These are phyloP conservation scores for Xylocampa areola DNA, from an alignment of 2,888 invertebrate species.

Conservation along the genomic window DNA sequence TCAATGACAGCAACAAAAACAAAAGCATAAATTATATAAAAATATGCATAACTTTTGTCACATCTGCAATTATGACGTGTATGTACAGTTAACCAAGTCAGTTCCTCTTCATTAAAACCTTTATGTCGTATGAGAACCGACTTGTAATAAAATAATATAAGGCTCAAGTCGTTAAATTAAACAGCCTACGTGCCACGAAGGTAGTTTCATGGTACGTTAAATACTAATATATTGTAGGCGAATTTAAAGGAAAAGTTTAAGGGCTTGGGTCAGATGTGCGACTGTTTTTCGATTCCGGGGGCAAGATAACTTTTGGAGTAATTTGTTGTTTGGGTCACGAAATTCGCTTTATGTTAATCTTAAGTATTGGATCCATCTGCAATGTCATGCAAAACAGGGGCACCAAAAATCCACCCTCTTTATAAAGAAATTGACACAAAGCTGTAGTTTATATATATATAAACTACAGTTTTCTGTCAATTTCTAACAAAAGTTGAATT, in stretches of 20 bases:
- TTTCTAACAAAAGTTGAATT: no score
- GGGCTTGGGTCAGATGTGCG: slow-evolving; percentile 2
- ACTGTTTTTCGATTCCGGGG: neutral
- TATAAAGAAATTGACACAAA: no score
- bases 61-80: slow-evolving; percentile 29
- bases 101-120: slow-evolving; percentile 40
- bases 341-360: no score
- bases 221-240: slow-evolving; percentile 33
- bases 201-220: slow-evolving; percentile 37
- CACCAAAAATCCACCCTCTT: no score
- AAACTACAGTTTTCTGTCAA: no score
- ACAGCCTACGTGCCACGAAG: slow-evolving; percentile 42
- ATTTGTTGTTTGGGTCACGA: neutral
- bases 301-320: slow-evolving; percentile 6
- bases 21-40: slow-evolving; percentile 40
- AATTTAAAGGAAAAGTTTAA: slow-evolving; percentile 31
- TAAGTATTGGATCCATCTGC: no score
- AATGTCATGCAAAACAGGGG: no score
- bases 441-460: no score
- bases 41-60: slow-evolving; percentile 36
- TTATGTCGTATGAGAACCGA: slow-evolving; percentile 39
- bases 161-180: slow-evolving; percentile 37
- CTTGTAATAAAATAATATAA: slow-evolving; percentile 47
- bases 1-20: slow-evolving; percentile 22
- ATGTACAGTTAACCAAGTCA: slow-evolving; percentile 30